Evolutionary conservation across 1,140 invertebrate species (phyloP).

Genomic region (Condylostylus longicornis): DNA sequence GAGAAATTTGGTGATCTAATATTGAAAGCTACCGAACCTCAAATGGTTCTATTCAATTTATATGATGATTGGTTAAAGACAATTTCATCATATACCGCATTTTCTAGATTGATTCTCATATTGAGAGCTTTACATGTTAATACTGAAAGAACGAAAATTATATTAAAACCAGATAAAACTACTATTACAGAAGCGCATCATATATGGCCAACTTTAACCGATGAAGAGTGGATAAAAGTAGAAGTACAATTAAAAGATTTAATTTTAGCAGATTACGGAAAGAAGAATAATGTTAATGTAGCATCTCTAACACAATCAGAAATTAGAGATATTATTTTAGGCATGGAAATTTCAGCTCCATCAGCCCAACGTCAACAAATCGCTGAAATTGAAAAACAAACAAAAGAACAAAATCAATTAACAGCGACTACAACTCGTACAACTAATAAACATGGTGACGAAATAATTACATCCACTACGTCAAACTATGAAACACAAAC

Average conservation of each 20-base stretch:
- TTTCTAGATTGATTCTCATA: slow-evolving; percentile 94
- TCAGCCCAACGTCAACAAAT: slow-evolving; percentile 98
- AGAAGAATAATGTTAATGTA: slow-evolving; percentile 99
- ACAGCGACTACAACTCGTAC: slow-evolving; percentile 96
- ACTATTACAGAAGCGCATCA: slow-evolving; percentile 98
- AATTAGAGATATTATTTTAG: slow-evolving; percentile 97
- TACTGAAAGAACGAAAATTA: slow-evolving; percentile 95
- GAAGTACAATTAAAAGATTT: slow-evolving; percentile 97
- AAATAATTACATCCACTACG: slow-evolving; percentile 97
- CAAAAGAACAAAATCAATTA: slow-evolving; percentile 95
- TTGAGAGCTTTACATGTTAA: slow-evolving; percentile 95
- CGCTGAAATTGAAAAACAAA: slow-evolving; percentile 99
- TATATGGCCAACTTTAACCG: slow-evolving; percentile 94
- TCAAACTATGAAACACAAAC: slow-evolving; percentile 98
- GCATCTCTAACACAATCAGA: slow-evolving; percentile 97
- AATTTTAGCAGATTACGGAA: slow-evolving; percentile 97
- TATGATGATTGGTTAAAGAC: slow-evolving; percentile 99
- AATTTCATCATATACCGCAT: slow-evolving; percentile 90
- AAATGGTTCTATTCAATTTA: slow-evolving; percentile 99
- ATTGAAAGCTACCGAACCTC: slow-evolving; percentile 96
- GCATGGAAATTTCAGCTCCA: slow-evolving; percentile 99
- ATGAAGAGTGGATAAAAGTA: slow-evolving; percentile 99
- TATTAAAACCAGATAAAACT: slow-evolving; percentile 96
- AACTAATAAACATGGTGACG: slow-evolving; percentile 98
- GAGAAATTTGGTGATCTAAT: slow-evolving; percentile 99